Evolutionary conservation across 2,113 vertebrate species (phyloP).

Genomic region (Campylomormyrus numenius): DNA sequence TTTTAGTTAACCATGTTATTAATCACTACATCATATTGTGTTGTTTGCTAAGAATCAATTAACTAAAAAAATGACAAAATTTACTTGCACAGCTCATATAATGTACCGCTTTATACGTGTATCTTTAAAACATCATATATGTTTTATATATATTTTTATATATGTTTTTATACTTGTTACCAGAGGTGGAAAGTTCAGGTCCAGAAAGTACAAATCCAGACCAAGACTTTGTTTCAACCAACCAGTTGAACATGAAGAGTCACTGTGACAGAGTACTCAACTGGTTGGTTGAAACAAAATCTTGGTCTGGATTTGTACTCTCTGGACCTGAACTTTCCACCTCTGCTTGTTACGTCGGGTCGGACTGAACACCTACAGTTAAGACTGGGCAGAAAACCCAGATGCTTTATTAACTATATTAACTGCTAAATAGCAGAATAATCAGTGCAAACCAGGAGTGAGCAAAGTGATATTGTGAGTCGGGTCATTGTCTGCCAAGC

Average conservation of each 20-base stretch:
- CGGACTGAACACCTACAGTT: neutral
- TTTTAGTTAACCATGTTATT: neutral
- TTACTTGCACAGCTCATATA: neutral
- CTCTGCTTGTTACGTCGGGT: neutral
- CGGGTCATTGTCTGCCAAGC: neutral
- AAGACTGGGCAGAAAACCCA: neutral
- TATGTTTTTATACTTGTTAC: neutral
- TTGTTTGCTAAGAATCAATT: neutral
- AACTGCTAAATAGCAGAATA: neutral
- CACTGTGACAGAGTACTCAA: too few relatives aligned
- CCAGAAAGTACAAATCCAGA: too few relatives aligned
- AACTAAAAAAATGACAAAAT: neutral
- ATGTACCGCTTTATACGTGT: neutral
- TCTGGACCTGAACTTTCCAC: too few relatives aligned
- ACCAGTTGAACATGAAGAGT: too few relatives aligned
- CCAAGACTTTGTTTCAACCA: too few relatives aligned
- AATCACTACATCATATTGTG: neutral
- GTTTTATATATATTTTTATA: too few relatives aligned
- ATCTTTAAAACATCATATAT: neutral
- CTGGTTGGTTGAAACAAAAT: too few relatives aligned
- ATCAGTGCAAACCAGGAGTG: neutral
- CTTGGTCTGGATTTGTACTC: too few relatives aligned
- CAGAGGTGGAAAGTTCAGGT: too few relatives aligned
- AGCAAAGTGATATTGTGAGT: neutral
- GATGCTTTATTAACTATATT: neutral